A percentile compares a stretch with the other conserved stretches of the same genome.
Evolutionary conservation across 1,140 invertebrate genomes (phyloP).

Genomic region (Metaphire vulgaris): DNA sequence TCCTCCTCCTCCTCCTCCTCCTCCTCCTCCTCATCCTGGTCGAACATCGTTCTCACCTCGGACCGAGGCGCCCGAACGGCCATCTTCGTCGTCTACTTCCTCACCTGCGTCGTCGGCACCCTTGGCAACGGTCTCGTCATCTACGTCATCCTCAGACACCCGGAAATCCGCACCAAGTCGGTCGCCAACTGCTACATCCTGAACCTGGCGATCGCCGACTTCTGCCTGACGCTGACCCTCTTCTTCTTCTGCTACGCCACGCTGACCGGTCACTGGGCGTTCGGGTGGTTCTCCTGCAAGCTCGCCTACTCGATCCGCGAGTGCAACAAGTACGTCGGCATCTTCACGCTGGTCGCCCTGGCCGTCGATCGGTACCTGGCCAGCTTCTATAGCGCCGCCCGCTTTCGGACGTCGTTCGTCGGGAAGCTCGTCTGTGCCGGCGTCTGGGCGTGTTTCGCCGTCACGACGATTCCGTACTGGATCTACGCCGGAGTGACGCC

Average conservation of each 20-base stretch:
- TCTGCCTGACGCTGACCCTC: slow-evolving; percentile 10
- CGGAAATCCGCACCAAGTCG: slow-evolving; percentile 9
- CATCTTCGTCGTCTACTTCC: background rate
- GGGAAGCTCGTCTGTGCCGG: slow-evolving; percentile 5
- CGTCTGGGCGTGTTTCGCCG: background rate
- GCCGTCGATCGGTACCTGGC: slow-evolving; percentile 12
- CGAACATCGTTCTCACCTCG: background rate
- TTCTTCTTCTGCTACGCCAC: slow-evolving; percentile 18
- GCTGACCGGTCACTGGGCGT: slow-evolving; percentile 8
- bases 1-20: background rate
- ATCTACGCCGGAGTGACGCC: background rate
- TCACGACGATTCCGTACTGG: slow-evolving; percentile 7
- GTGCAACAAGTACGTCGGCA: background rate
- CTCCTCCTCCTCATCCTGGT: background rate
- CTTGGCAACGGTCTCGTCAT: slow-evolving; percentile 14
- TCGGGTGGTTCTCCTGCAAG: slow-evolving; percentile 13
- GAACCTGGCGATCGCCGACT: slow-evolving; percentile 20
- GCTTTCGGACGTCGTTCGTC: background rate
- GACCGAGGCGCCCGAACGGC: background rate
- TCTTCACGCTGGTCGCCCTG: slow-evolving; percentile 14
- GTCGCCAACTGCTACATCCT: slow-evolving; percentile 22
- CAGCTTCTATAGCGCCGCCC: slow-evolving; percentile 15
- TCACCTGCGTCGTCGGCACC: background rate
- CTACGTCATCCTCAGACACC: slow-evolving; percentile 14
- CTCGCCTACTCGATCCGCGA: background rate